These are phyloP conservation scores for Eleutherodactylus coqui DNA, from an alignment of 2,797 vertebrate species.

Conservation along the genomic window DNA sequence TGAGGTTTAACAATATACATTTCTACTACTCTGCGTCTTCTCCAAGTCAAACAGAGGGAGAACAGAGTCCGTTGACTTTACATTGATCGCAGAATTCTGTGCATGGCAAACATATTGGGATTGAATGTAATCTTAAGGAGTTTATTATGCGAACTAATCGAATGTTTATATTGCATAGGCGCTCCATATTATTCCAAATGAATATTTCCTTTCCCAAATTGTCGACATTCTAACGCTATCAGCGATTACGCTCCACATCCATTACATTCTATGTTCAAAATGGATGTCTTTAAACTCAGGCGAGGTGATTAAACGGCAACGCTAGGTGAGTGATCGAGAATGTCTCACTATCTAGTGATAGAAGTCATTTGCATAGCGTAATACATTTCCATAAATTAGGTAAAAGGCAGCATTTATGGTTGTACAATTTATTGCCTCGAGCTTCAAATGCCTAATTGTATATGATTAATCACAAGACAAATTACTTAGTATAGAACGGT, in stretches of 20 bases:
- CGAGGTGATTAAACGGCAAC: neutral
- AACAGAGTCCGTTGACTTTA: constrained; percentile 33
- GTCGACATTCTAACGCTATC: neutral
- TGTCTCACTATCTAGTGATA: constrained; percentile 6
- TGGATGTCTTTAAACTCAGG: neutral
- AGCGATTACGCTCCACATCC: neutral
- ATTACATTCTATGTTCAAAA: neutral
- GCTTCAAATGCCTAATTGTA: constrained; percentile 14
- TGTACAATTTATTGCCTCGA: constrained; percentile 16
- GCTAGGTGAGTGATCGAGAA: neutral
- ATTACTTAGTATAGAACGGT: neutral
- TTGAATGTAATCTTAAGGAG: neutral
- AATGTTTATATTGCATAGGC: neutral
- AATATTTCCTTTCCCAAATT: neutral
- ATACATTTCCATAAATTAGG: constrained; percentile 23
- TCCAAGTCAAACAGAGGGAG: constrained; percentile 36
- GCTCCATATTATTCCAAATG: neutral
- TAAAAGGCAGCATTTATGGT: constrained; percentile 20
- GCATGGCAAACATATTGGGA: neutral
- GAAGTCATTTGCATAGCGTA: neutral
- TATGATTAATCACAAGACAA: constrained; percentile 26
- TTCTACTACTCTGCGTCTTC: constrained; percentile 40
- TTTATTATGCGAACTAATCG: neutral
- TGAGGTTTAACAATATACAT: constrained; percentile 47
- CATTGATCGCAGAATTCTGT: neutral